Evolutionary conservation across 2,888 invertebrate species (phyloP).

Genomic region (Phania funesta): DNA sequence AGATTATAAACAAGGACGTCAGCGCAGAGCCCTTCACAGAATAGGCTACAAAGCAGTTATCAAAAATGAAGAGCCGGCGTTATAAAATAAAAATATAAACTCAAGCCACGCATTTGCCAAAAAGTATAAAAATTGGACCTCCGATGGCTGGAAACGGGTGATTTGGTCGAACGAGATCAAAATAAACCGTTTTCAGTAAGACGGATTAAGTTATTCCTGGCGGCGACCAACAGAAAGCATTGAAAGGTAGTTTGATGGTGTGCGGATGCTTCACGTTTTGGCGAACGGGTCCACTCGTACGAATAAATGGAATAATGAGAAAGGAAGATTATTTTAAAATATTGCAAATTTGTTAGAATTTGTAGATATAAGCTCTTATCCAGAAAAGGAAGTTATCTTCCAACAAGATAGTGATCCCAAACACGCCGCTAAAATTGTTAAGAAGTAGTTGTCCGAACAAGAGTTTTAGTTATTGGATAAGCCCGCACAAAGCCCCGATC

Average conservation of each 20-base stretch:
- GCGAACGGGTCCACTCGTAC: not conserved
- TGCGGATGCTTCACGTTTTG: not conserved
- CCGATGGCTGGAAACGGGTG: not conserved
- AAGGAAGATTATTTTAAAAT: not conserved
- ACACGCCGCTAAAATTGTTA: too few relatives aligned
- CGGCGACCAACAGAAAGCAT: not conserved
- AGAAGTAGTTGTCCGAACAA: too few relatives aligned
- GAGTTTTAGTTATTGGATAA: too few relatives aligned
- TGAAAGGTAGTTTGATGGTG: not conserved
- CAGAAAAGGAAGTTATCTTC: not conserved
- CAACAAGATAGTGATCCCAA: too few relatives aligned
- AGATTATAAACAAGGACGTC: not conserved
- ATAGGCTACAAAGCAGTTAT: not conserved
- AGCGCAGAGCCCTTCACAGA: not conserved
- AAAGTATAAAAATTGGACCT: not conserved
- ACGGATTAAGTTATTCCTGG: not conserved
- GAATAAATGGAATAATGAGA: not conserved
- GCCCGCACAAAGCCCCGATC: too few relatives aligned
- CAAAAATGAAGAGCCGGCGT: too few relatives aligned
- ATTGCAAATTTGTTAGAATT: not conserved
- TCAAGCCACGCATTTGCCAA: too few relatives aligned
- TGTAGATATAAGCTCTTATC: not conserved
- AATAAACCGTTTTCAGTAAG: not conserved
- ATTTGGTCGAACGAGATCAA: constrained; percentile 7
- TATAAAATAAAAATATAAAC: too few relatives aligned